A percentile compares a stretch with the other conserved stretches of the same genome.
These are phyloP conservation scores for Notolabrus celidotus DNA, from an alignment of 2,797 vertebrate genomes.

Conservation along the genomic window DNA sequence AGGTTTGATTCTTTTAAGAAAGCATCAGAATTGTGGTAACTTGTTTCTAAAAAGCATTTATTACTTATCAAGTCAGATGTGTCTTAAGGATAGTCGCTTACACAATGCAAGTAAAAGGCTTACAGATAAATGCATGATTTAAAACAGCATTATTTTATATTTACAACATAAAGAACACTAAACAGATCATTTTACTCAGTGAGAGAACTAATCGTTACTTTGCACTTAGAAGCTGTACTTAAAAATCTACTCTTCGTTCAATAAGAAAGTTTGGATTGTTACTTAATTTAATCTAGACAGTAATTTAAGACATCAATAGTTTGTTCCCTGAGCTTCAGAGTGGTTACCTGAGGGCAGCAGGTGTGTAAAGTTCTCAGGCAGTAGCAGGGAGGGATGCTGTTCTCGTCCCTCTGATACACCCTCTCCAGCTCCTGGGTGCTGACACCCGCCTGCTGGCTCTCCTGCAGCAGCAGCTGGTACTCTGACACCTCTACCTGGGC, in stretches of 20 bases:
- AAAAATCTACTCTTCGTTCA: neutral
- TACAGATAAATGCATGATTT: too few relatives aligned
- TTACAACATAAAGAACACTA: too few relatives aligned
- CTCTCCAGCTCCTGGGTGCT: slow-evolving; percentile 76
- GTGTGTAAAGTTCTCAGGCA: slow-evolving; percentile 48
- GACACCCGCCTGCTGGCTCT: slow-evolving; percentile 73
- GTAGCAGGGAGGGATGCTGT: slow-evolving; percentile 82
- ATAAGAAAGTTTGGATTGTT: neutral
- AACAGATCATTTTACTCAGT: too few relatives aligned
- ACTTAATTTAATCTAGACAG: neutral
- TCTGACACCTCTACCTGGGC: slow-evolving; percentile 81
- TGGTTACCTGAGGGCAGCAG: slow-evolving; percentile 37
- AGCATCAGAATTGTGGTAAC: too few relatives aligned
- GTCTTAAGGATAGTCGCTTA: too few relatives aligned
- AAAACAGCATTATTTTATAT: too few relatives aligned
- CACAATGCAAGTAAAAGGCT: too few relatives aligned
- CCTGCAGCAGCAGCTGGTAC: slow-evolving; percentile 81
- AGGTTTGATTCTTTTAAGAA: too few relatives aligned
- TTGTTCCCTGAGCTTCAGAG: neutral
- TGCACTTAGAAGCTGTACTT: too few relatives aligned
- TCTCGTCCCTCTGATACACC: slow-evolving; percentile 85
- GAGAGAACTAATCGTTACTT: too few relatives aligned
- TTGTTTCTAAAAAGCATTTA: too few relatives aligned
- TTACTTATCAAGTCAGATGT: too few relatives aligned
- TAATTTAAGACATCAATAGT: neutral